Base-by-base conservation (phyloP, 2,113 vertebrate genomes). In the Pseudonaja textilis region DNA sequence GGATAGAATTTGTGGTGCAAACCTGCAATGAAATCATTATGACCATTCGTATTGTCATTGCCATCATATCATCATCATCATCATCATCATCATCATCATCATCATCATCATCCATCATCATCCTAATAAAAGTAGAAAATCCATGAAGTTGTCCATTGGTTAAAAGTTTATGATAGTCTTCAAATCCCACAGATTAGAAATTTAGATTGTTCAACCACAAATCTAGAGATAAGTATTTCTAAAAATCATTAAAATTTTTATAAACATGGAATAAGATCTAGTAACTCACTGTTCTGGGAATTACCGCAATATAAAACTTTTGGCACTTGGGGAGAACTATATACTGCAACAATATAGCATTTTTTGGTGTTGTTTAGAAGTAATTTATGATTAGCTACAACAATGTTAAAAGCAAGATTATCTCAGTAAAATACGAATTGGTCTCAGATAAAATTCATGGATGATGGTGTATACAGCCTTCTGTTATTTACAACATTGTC, bases 361-460 rank as follows among this genome's bases (percentile, higher is more conserved):
- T 94, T 89, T 59, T 59, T 64, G 3, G 7, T n/a, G 6, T 7
- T 8, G 85, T 16, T 26, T 85, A 95, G 94, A 95, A 8, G 64
- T 59, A 26, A 47, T 59, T 69, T n/a, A n/a, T 59, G 42, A 57
- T 12, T 26, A 61, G 3, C 5, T 61, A 22, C 7, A 50, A 47
- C 22, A 55, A n/a, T 23, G 47, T 90, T 90, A 90, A 81, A 69
- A 81, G 50, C 47, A 90, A 16, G n/a, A 74, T 54, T 81, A 16
- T 81, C n/a, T 54, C 18, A 74, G 89, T 34, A 90, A 64, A 90
- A 69, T 50, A 52, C 1, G 12, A 69, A 26, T 64, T 90, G 42
- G 42, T 88, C 90, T 92, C 34, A 81, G 89, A 89, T 89, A 89
- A 91, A 55, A n/a, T 55, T 93, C 0, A 9, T 54, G 86, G 12